A percentile compares a stretch with the other conserved stretches of the same genome.
These are phyloP conservation scores for Priocnemis perturbator DNA, from an alignment of 2,888 invertebrate species.

Conservation along the genomic window DNA sequence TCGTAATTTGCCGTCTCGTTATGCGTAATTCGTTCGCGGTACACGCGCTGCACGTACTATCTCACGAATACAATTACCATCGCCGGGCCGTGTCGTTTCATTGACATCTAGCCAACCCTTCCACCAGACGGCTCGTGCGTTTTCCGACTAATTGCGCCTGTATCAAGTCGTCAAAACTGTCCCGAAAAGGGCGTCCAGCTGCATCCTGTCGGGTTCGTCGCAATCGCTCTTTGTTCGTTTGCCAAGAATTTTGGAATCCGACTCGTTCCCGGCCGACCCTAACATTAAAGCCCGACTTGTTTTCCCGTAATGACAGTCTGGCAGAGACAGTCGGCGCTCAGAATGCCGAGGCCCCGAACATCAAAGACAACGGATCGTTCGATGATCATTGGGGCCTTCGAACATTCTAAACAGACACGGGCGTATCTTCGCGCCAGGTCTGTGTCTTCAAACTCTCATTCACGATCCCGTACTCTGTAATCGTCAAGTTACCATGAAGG, in stretches of 20 bases:
- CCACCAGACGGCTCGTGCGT: too few species aligned
- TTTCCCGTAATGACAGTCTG: conserved; percentile 64
- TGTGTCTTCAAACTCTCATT: too few species aligned
- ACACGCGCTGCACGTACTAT: too few species aligned
- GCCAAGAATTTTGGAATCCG: conserved; percentile 47
- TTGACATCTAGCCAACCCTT: too few species aligned
- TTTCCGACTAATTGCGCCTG: background rate
- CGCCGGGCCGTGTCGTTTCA: too few species aligned
- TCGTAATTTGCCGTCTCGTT: too few species aligned
- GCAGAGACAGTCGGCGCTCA: conserved; percentile 13
- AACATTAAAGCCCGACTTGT: conserved; percentile 62
- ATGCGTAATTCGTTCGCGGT: too few species aligned
- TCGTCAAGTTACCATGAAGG: too few species aligned
- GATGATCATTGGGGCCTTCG: conserved; percentile 15
- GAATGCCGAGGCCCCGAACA: conserved; percentile 21
- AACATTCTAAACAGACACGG: too few species aligned
- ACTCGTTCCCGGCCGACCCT: conserved; percentile 51
- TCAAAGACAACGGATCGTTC: conserved; percentile 23
- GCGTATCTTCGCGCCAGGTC: too few species aligned
- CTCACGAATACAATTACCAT: too few species aligned
- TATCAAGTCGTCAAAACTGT: conserved; percentile 2
- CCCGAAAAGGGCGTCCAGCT: conserved; percentile 23
- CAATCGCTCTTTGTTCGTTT: conserved; percentile 44
- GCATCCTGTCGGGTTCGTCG: conserved; percentile 24
- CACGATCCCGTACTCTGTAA: too few species aligned